Evolutionary conservation across 2,888 invertebrate species (phyloP).

Genomic region (Piscicola geometra): DNA sequence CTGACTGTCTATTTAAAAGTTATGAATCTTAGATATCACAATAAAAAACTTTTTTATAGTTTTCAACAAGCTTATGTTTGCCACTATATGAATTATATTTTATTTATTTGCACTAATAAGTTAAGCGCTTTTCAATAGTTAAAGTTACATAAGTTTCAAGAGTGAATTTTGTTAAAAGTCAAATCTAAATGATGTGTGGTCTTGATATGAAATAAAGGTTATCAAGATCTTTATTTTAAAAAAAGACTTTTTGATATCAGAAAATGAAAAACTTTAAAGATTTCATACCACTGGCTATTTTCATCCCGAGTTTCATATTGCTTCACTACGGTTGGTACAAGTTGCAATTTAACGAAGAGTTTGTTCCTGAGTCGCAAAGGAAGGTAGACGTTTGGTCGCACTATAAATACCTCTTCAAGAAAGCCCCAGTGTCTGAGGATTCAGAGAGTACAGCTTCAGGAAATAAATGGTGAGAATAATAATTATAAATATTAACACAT

Average conservation of each 20-base stretch:
- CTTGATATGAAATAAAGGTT: too few species aligned
- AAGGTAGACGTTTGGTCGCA: constrained; percentile 1
- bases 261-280: not conserved
- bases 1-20: too few species aligned
- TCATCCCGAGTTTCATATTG: constrained; percentile 38
- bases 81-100: too few species aligned
- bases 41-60: too few species aligned
- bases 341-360: constrained; percentile 41
- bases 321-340: constrained; percentile 42
- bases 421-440: not conserved
- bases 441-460: not conserved
- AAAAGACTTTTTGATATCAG: not conserved
- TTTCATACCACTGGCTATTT: constrained; percentile 4
- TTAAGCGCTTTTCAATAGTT: too few species aligned
- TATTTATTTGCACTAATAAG: too few species aligned
- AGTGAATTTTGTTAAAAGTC: too few species aligned
- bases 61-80: too few species aligned
- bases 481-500: not conserved
- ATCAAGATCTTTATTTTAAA: too few species aligned
- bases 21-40: too few species aligned
- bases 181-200: too few species aligned
- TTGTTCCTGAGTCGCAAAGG: constrained; percentile 36
- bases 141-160: too few species aligned
- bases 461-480: not conserved
- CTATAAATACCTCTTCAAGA: constrained; percentile 1